phyloP scores from a whole-genome alignment of 2,113 vertebrate species.

The Callopanchax toddi region DNA sequence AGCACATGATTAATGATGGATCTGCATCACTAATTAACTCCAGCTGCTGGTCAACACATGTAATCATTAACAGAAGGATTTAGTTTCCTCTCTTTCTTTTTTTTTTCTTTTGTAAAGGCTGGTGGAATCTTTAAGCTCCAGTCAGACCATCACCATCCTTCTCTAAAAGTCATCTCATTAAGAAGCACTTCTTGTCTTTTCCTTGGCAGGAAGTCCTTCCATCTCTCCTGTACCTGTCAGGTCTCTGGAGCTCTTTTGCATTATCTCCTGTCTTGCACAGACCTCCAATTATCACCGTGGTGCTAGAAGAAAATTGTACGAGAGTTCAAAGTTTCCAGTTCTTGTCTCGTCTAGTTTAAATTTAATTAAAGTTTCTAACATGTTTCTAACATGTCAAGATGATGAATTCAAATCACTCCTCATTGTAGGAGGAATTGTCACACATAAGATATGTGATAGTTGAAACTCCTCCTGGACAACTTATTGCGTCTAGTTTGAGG shows the following conservation, averaged over 20 bases:
- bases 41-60: conserved; percentile 4
- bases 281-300: conserved; percentile 1
- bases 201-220: conserved; percentile 13
- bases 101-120: background rate
- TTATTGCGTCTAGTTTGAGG: conserved; percentile 6
- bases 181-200: conserved; percentile 15
- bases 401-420: background rate
- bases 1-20: background rate
- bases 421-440: background rate
- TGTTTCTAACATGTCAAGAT: background rate
- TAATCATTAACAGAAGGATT: background rate
- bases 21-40: background rate
- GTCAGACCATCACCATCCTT: background rate
- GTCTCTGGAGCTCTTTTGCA: background rate
- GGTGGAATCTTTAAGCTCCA: background rate
- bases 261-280: background rate
- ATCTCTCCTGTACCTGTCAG: background rate
- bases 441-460: no score
- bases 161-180: conserved; percentile 4
- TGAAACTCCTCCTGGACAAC: background rate
- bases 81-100: background rate
- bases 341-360: background rate
- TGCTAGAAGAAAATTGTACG: no score
- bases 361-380: background rate
- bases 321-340: conserved; percentile 7